phyloP scores from a whole-genome alignment of 2,797 vertebrate genomes.

The Phaenicophaeus curvirostris region DNA sequence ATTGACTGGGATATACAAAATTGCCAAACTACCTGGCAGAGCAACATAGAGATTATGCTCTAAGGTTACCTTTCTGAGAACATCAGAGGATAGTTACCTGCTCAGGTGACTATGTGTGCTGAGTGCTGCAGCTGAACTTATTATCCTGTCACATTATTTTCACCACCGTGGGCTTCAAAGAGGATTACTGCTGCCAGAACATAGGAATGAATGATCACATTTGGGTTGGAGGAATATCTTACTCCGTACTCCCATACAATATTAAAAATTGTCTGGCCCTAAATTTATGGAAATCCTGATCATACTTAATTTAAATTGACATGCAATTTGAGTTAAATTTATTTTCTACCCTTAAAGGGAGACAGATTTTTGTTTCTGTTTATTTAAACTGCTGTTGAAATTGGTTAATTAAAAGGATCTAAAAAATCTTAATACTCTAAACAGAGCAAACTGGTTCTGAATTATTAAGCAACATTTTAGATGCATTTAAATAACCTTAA shows the following conservation, averaged over 20 bases:
- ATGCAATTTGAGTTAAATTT: conserved; percentile 55
- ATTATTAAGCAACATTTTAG: conserved; percentile 84
- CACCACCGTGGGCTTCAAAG: background rate
- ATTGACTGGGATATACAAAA: background rate
- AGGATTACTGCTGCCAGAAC: background rate
- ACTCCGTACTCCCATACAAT: background rate
- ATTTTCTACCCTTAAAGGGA: conserved; percentile 57
- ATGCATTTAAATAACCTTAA: conserved; percentile 83
- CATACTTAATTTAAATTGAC: conserved; percentile 9
- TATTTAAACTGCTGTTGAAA: conserved; percentile 79
- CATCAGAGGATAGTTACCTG: background rate
- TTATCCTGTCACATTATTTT: background rate
- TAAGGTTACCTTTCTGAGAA: background rate
- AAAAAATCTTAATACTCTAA: conserved; percentile 80
- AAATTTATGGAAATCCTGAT: conserved; percentile 21
- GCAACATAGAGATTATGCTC: background rate
- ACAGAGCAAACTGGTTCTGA: conserved; percentile 82
- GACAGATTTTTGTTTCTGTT: conserved; percentile 65
- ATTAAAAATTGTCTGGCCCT: background rate
- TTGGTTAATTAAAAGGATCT: conserved; percentile 82
- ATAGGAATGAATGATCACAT: background rate
- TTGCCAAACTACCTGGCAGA: background rate
- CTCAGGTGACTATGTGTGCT: background rate
- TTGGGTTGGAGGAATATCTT: background rate
- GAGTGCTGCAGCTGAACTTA: background rate